These are phyloP conservation scores for Capitella teleta DNA, from an alignment of 1,140 invertebrate genomes.

Conservation along the genomic window DNA sequence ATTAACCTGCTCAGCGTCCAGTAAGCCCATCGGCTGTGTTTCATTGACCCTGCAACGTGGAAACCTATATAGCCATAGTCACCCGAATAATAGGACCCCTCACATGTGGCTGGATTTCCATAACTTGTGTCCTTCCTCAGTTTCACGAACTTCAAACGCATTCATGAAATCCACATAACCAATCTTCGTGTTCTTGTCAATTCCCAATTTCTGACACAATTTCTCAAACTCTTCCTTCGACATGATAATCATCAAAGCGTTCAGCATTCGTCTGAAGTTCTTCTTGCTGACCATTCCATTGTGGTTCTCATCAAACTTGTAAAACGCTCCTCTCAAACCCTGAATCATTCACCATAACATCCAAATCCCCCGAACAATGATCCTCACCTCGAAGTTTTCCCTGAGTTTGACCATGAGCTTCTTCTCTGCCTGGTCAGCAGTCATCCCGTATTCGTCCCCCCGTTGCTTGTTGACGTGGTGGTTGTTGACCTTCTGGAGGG, in stretches of 20 bases:
- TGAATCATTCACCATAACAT: slow-evolving; percentile 8
- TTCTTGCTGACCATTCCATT: slow-evolving; percentile 25
- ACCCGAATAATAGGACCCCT: slow-evolving; percentile 5
- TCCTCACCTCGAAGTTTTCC: slow-evolving; percentile 38
- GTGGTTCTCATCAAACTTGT: slow-evolving; percentile 37
- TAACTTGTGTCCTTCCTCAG: slow-evolving; percentile 35
- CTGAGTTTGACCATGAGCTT: slow-evolving; percentile 29
- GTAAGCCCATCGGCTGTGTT: slow-evolving; percentile 15
- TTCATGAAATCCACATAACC: slow-evolving; percentile 29
- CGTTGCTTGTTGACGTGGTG: slow-evolving; percentile 30
- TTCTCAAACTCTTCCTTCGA: slow-evolving; percentile 30
- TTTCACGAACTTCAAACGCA: slow-evolving; percentile 28
- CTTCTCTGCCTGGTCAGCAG: slow-evolving; percentile 25
- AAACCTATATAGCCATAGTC: too few species aligned
- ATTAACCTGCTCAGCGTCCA: slow-evolving; percentile 28
- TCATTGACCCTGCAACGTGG: slow-evolving; percentile 29
- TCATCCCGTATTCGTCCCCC: slow-evolving; percentile 33
- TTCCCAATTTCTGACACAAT: slow-evolving; percentile 27
- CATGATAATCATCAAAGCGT: slow-evolving; percentile 33
- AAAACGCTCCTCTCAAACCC: slow-evolving; percentile 33
- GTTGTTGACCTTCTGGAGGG: slow-evolving; percentile 21
- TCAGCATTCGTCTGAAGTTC: slow-evolving; percentile 30
- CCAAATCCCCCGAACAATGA: neutral
- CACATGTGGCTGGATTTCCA: slow-evolving; percentile 31
- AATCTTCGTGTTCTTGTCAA: slow-evolving; percentile 20